Percentiles rank a stretch among this genome's conserved stretches.
Conservation (phyloP, 1,140 invertebrate genomes). For the fruit fly (Drosophila melanogaster) region DNA sequence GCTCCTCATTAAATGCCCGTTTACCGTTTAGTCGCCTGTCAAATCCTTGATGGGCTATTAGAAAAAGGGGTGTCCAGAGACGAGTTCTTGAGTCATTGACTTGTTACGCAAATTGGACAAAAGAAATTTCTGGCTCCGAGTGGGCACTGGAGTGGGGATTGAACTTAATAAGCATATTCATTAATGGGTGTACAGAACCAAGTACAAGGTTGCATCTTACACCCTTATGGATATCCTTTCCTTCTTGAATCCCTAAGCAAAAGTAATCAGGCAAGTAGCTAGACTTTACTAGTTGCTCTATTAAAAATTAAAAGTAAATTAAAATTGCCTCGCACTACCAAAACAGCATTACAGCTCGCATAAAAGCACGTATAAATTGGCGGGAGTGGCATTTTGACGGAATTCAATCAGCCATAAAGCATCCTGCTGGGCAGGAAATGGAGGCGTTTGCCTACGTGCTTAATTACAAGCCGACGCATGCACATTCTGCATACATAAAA, state of each 20-base stretch:
- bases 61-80: slow-evolving; percentile 49
- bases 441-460: slow-evolving; percentile 61
- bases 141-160: slow-evolving; percentile 21
- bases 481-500: slow-evolving; percentile 34
- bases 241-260: too few relatives aligned
- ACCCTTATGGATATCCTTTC: neutral
- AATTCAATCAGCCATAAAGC: slow-evolving; percentile 70
- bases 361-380: slow-evolving; percentile 15
- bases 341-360: slow-evolving; percentile 4
- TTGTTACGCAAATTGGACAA: slow-evolving; percentile 77
- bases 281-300: neutral
- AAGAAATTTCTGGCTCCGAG: slow-evolving; percentile 31
- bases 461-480: slow-evolving; percentile 66
- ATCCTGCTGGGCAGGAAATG: slow-evolving; percentile 26
- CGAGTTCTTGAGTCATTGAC: slow-evolving; percentile 58
- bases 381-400: slow-evolving; percentile 62
- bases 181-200: slow-evolving; percentile 48
- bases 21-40: slow-evolving; percentile 66
- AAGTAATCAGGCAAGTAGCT: too few relatives aligned
- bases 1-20: slow-evolving; percentile 46
- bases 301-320: slow-evolving; percentile 14
- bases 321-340: neutral
- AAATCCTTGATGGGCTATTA: slow-evolving; percentile 70
- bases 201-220: neutral
- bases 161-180: slow-evolving; percentile 59